These are phyloP conservation scores for Tachysurus vachellii DNA, from an alignment of 2,113 vertebrate genomes.

Conservation along the genomic window DNA sequence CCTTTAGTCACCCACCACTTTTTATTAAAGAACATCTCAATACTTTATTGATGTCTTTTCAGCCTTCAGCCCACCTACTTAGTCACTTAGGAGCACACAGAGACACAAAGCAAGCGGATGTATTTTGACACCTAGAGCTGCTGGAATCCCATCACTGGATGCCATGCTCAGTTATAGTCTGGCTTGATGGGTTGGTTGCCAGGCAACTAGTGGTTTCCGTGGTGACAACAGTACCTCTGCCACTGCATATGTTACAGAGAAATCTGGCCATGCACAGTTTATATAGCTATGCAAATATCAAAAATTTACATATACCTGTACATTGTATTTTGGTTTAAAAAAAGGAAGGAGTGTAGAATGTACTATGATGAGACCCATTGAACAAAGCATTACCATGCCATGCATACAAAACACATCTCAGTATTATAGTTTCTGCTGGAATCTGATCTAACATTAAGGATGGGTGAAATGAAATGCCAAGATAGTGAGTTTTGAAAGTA, in stretches of 20 bases:
- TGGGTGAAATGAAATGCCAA: not conserved
- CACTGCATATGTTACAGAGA: slow-evolving; percentile 77
- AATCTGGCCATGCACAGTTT: slow-evolving; percentile 56
- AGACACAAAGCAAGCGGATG: slow-evolving; percentile 48
- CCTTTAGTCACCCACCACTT: slow-evolving; percentile 17
- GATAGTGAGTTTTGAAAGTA: not conserved
- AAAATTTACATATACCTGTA: not conserved
- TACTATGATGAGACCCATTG: slow-evolving; percentile 31
- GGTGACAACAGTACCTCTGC: slow-evolving; percentile 81
- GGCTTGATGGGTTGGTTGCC: slow-evolving; percentile 84
- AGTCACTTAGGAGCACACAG: slow-evolving; percentile 22
- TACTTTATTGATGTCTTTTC: slow-evolving; percentile 41
- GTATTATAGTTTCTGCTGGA: not conserved
- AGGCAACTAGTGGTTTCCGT: slow-evolving; percentile 91
- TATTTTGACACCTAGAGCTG: slow-evolving; percentile 70
- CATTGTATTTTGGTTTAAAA: not conserved
- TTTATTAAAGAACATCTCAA: slow-evolving; percentile 33
- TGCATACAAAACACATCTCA: not conserved
- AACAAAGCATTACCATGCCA: slow-evolving; percentile 7
- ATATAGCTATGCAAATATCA: not conserved
- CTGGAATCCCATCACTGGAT: slow-evolving; percentile 83
- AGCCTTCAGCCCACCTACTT: slow-evolving; percentile 37
- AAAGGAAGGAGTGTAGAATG: not conserved
- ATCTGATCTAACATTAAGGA: not conserved
- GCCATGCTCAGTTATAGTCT: slow-evolving; percentile 70